A percentile compares a stretch with the other conserved stretches of the same genome.
These are phyloP conservation scores for Trinorchestia longiramus DNA, from an alignment of 1,140 invertebrate species.

Conservation along the genomic window DNA sequence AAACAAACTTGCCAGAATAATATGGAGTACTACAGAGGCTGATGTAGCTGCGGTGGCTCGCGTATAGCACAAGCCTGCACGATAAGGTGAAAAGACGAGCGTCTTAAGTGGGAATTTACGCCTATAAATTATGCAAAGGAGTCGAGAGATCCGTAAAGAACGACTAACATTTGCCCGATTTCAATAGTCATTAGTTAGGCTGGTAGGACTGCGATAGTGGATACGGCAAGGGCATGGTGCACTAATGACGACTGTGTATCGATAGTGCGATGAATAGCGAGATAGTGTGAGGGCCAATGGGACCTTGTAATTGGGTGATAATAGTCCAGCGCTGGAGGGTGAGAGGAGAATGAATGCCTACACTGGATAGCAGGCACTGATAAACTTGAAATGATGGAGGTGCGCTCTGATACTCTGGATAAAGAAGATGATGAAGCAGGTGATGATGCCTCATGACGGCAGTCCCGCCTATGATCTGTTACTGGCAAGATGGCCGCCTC, in stretches of 20 bases:
- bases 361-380: conserved; percentile 20
- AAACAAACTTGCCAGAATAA: neutral
- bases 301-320: conserved; percentile 45
- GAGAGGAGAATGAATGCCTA: conserved; percentile 28
- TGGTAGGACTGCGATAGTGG: conserved; percentile 1
- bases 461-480: conserved; percentile 6
- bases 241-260: conserved; percentile 42
- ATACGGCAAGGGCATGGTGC: neutral
- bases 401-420: conserved; percentile 20
- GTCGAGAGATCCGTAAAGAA: neutral
- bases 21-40: neutral
- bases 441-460: conserved; percentile 39
- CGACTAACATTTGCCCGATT: conserved; percentile 37
- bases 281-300: conserved; percentile 25
- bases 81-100: conserved; percentile 4
- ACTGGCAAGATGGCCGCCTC: neutral
- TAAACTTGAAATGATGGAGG: conserved; percentile 39
- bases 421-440: conserved; percentile 36
- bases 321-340: conserved; percentile 16
- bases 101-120: neutral
- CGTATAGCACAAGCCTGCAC: neutral
- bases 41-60: neutral
- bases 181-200: conserved; percentile 45
- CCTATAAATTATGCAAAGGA: conserved; percentile 33
- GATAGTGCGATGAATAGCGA: conserved; percentile 21